Evolutionary conservation across 2,888 invertebrate species (phyloP).

Genomic region (Spisula solida): DNA sequence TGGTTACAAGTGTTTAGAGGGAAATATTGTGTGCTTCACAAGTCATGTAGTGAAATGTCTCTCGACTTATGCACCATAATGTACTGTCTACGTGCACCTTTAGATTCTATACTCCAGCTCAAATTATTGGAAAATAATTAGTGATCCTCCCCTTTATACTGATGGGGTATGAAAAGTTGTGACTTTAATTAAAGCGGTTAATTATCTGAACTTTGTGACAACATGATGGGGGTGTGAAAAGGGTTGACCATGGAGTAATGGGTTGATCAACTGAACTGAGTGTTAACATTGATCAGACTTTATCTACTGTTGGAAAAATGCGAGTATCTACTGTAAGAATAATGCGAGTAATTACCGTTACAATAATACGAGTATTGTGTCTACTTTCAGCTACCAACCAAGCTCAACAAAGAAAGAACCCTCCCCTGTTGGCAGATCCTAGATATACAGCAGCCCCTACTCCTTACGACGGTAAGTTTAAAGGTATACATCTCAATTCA

Average conservation of each 20-base stretch:
- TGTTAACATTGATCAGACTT: not conserved
- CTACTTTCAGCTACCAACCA: slow-evolving; percentile 26
- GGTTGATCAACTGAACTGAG: not conserved
- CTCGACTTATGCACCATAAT: too few species aligned
- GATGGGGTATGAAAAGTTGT: too few species aligned
- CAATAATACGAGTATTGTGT: not conserved
- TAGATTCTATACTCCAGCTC: too few species aligned
- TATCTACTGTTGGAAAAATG: not conserved
- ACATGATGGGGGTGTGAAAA: not conserved
- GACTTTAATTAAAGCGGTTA: too few species aligned
- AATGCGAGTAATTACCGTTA: not conserved
- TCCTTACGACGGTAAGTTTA: slow-evolving; percentile 77
- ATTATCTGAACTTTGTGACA: not conserved
- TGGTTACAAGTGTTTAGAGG: too few species aligned
- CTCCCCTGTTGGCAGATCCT: slow-evolving; percentile 82
- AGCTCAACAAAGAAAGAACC: slow-evolving; percentile 52
- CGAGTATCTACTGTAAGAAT: not conserved
- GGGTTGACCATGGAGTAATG: too few species aligned
- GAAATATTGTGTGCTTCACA: too few species aligned
- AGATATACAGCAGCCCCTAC: slow-evolving; percentile 79
- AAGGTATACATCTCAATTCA: not conserved
- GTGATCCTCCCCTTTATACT: too few species aligned
- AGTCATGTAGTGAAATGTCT: too few species aligned
- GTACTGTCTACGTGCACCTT: too few species aligned
- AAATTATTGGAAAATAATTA: too few species aligned